A percentile compares a stretch with the other conserved stretches of the same genome.
Conservation (phyloP, 2,797 vertebrate species). For the Pempheris klunzingeri region DNA sequence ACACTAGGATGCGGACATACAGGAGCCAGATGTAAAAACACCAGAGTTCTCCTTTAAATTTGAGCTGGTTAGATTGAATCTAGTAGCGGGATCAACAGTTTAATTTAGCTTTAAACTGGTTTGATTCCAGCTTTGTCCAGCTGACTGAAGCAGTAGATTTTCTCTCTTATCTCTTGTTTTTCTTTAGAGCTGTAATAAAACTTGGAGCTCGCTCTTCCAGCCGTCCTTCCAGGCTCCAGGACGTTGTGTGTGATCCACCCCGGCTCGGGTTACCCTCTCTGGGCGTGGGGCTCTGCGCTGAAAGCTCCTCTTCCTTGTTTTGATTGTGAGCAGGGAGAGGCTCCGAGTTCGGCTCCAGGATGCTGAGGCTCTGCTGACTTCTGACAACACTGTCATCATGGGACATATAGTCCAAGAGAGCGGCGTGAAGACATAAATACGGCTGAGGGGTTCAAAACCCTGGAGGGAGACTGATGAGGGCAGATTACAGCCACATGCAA, state of each 20-base stretch:
- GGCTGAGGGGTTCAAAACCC: background rate
- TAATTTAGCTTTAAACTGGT: no score
- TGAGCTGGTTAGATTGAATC: background rate
- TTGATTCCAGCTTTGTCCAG: no score
- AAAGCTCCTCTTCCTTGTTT: constrained; percentile 76
- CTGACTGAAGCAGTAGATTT: background rate
- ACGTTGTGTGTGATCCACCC: constrained; percentile 41
- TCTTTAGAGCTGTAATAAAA: constrained; percentile 22
- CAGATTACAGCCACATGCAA: background rate
- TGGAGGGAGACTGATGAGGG: background rate
- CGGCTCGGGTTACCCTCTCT: constrained; percentile 48
- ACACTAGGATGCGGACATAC: no score
- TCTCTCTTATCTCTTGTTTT: constrained; percentile 27
- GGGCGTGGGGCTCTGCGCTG: constrained; percentile 59
- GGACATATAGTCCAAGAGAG: background rate
- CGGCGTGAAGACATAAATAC: background rate
- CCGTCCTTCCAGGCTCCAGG: constrained; percentile 45
- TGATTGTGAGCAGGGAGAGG: constrained; percentile 66
- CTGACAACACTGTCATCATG: constrained; percentile 32
- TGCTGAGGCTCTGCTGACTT: constrained; percentile 19
- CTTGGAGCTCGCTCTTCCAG: constrained; percentile 17
- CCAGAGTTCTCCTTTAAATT: no score
- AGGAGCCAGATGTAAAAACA: no score
- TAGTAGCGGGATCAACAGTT: background rate
- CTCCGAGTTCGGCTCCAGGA: constrained; percentile 43